These are phyloP conservation scores for Carapus acus DNA, from an alignment of 2,797 vertebrate genomes.

Conservation along the genomic window DNA sequence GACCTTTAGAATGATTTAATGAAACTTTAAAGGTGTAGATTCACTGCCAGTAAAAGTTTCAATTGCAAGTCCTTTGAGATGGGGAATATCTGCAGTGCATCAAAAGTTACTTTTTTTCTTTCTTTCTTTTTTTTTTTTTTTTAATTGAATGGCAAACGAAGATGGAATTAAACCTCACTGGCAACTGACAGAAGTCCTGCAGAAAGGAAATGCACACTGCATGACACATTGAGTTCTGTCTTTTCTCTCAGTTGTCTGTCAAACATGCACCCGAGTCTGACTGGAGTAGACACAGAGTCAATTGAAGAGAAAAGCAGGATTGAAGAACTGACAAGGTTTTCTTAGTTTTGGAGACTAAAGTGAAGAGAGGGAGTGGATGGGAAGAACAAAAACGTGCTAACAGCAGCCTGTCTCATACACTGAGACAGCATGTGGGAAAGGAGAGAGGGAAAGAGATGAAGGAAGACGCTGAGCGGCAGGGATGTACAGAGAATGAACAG, in stretches of 20 bases:
- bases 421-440: constrained; percentile 3
- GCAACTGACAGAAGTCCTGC: too few relatives aligned
- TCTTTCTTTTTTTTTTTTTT: too few relatives aligned
- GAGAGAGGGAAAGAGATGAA: constrained; percentile 1
- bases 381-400: constrained; percentile 11
- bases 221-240: background rate
- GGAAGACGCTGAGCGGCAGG: background rate
- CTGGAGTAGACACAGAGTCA: constrained; percentile 6
- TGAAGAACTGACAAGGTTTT: background rate
- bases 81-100: too few relatives aligned
- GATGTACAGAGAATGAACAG: background rate
- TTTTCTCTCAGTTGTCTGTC: constrained; percentile 4
- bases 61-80: too few relatives aligned
- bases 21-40: too few relatives aligned
- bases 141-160: too few relatives aligned
- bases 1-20: too few relatives aligned
- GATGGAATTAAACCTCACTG: too few relatives aligned
- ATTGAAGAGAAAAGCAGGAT: constrained; percentile 3
- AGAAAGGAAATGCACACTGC: background rate
- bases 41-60: too few relatives aligned
- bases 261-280: constrained; percentile 1
- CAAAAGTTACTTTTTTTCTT: too few relatives aligned
- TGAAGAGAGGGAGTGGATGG: background rate
- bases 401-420: too few relatives aligned
- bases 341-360: constrained; percentile 8